These are phyloP conservation scores for Amblyornis subalaris DNA, from an alignment of 2,113 vertebrate genomes.

Conservation along the genomic window DNA sequence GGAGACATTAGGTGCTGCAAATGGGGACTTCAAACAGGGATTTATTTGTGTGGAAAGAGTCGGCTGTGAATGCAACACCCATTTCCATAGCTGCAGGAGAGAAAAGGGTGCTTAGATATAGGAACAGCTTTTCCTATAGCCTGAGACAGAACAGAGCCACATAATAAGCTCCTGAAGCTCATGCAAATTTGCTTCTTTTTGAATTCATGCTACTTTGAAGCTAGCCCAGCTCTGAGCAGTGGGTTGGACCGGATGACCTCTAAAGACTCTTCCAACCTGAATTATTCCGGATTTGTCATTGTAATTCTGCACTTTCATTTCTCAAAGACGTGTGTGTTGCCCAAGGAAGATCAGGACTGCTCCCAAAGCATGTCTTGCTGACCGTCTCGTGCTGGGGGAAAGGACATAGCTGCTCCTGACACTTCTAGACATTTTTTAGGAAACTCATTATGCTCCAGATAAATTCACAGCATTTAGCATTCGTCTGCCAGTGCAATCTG, in stretches of 20 bases:
- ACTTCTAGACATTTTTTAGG: neutral
- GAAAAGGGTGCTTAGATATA: neutral
- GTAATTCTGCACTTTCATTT: neutral
- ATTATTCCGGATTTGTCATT: neutral
- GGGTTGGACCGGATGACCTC: neutral
- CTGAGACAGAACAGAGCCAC: neutral
- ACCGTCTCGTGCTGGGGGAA: neutral
- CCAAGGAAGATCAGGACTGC: neutral
- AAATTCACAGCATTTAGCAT: neutral
- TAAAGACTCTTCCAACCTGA: neutral
- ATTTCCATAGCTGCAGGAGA: neutral
- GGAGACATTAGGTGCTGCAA: neutral
- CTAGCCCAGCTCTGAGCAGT: neutral
- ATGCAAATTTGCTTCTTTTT: conserved; percentile 10
- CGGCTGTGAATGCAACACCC: neutral
- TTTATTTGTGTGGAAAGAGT: neutral
- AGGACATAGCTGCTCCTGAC: neutral
- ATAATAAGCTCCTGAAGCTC: conserved; percentile 9
- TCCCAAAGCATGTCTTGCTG: neutral
- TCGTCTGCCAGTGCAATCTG: neutral
- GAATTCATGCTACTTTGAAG: neutral
- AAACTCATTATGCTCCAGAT: neutral
- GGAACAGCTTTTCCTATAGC: neutral
- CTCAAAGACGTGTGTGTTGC: fast-evolving
- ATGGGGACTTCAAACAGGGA: neutral